Conservation (phyloP, 2,113 vertebrate genomes). For the Prionailurus bengalensis region DNA sequence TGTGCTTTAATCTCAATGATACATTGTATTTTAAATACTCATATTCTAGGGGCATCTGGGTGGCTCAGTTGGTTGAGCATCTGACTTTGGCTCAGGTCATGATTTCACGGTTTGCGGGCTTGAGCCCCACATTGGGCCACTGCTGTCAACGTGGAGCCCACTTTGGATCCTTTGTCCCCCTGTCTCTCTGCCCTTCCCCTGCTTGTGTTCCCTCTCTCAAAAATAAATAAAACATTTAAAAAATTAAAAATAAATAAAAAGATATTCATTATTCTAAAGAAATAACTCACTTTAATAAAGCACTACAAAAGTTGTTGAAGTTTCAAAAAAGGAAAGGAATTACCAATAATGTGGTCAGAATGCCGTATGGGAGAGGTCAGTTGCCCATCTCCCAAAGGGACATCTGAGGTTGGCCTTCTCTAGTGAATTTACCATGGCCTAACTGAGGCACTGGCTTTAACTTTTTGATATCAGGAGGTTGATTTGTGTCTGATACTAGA, state of each 20-base stretch:
- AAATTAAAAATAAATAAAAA: no score
- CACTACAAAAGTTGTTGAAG: neutral
- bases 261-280: conserved; percentile 30
- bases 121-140: no score
- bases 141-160: no score
- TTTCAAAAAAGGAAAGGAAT: conserved; percentile 11
- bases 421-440: neutral
- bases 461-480: neutral
- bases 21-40: conserved; percentile 22
- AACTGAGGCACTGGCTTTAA: neutral
- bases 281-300: conserved; percentile 44
- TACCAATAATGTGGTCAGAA: neutral
- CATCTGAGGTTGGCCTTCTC: neutral
- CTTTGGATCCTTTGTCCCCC: no score
- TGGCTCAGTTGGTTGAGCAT: no score
- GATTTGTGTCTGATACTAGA: neutral
- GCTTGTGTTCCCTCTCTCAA: no score
- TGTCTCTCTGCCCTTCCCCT: no score
- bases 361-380: neutral
- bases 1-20: conserved; percentile 39
- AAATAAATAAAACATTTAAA: no score
- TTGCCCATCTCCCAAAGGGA: neutral
- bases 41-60: neutral
- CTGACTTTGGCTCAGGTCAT: no score
- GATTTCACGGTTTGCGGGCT: no score